phyloP scores from a whole-genome alignment of 2,797 vertebrate genomes.

The Sciurus vulgaris region DNA sequence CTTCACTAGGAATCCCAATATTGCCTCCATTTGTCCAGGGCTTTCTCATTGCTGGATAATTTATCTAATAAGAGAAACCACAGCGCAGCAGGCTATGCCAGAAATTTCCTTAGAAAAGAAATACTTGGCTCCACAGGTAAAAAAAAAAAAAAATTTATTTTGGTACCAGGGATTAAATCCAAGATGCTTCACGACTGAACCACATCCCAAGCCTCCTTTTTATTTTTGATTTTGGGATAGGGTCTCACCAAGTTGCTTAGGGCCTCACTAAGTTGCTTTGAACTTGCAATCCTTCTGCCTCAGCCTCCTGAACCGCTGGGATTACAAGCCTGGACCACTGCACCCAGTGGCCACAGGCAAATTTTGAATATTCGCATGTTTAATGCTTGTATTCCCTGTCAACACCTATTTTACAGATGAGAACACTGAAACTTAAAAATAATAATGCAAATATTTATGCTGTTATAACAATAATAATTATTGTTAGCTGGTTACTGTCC shows the following conservation, averaged over 20 bases:
- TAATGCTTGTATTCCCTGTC: background rate
- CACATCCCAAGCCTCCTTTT: too few relatives aligned
- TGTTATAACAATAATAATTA: background rate
- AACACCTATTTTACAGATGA: slow-evolving; percentile 13
- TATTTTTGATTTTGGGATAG: too few relatives aligned
- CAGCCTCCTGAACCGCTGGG: too few relatives aligned
- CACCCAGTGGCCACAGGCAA: too few relatives aligned
- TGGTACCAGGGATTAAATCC: too few relatives aligned
- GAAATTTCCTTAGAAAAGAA: slow-evolving; percentile 22
- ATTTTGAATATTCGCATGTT: background rate
- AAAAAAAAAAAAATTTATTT: background rate
- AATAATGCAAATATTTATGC: background rate
- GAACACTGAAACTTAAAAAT: slow-evolving; percentile 9
- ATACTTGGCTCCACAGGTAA: background rate
- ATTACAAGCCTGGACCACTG: too few relatives aligned
- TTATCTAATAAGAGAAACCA: background rate
- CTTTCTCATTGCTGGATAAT: background rate
- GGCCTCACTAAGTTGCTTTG: too few relatives aligned
- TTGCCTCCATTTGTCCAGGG: background rate
- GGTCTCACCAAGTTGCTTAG: too few relatives aligned
- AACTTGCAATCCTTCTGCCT: too few relatives aligned
- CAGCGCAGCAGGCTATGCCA: background rate
- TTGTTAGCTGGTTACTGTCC: background rate
- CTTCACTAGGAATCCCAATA: background rate
- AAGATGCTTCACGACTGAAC: too few relatives aligned